phyloP scores from a whole-genome alignment of 1,140 invertebrate genomes.

The Rhagoletis pomonella region DNA sequence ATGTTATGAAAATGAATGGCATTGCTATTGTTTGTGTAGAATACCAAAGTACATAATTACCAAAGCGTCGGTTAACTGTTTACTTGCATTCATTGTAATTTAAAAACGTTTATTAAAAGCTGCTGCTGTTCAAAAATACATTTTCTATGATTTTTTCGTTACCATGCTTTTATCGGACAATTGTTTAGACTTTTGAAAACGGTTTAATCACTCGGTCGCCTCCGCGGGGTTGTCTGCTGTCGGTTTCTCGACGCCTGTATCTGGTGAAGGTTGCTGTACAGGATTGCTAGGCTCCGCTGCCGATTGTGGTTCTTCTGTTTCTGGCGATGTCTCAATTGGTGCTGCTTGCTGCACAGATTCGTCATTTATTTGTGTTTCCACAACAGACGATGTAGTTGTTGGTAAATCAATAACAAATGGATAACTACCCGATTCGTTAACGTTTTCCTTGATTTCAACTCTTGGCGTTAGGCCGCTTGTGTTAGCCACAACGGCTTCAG shows the following conservation, averaged over 20 bases:
- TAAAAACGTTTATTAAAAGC: too few relatives aligned
- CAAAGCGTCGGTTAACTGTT: too few relatives aligned
- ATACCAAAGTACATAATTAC: too few relatives aligned
- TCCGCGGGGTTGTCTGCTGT: neutral
- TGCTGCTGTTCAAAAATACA: too few relatives aligned
- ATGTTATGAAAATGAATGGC: too few relatives aligned
- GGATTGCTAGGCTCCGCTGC: neutral
- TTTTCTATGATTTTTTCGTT: too few relatives aligned
- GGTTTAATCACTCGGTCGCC: neutral
- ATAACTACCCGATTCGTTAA: neutral
- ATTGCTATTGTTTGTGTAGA: too few relatives aligned
- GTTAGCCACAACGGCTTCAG: conserved; percentile 2
- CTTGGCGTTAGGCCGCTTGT: neutral
- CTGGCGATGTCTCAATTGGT: neutral
- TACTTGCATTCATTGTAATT: too few relatives aligned
- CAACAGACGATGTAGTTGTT: neutral
- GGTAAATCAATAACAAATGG: conserved; percentile 34
- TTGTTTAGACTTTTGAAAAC: too few relatives aligned
- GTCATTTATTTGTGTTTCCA: neutral
- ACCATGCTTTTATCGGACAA: too few relatives aligned
- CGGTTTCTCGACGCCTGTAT: neutral
- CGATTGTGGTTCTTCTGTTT: neutral
- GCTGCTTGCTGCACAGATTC: neutral
- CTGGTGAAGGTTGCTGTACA: neutral
- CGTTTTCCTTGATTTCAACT: neutral